Base-by-base conservation (phyloP, 2,113 vertebrate species). In the Ardeotis arabs region DNA sequence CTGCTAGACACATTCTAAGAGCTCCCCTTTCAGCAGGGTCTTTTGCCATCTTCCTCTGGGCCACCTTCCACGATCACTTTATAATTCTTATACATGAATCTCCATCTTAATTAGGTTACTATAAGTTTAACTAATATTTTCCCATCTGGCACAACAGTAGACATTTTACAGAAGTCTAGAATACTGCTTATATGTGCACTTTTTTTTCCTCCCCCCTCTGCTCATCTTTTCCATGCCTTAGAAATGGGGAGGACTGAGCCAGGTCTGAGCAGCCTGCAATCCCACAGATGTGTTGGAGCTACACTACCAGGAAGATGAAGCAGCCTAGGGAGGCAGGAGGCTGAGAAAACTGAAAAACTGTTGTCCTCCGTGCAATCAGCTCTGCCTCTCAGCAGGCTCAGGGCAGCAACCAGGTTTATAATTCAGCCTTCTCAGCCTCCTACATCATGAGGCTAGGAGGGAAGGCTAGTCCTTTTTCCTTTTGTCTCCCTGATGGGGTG, bases 81-180 rank as follows among this genome's bases (percentile, higher is more conserved):
- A 37, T n/a, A 45, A 59, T 81, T 77, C 52, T 27, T 33, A 21
- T 14, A 63, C 27, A 59, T 53, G 37, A 18, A n/a, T 67, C 19
- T 53, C 17, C 55, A 67, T 47, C 70, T 18, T 70, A n/a, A 87
- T 87, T 53, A 89, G 66, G 9, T 85, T 58, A 73, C 14, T 75
- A 1, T 27, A 73, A 83, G 10, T 56, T 86, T 73, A 93, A 70
- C 63, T 90, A 74, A 56, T 25, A 59, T 81, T 92, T 89, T 94
- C 69, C 35, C 39, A 86, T 41, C 73, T 84, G 70, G 49, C 45
- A 78, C 28, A 78, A 72, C 14, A 68, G 41, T 4, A 72, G 18
- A 44, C 13, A 7, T 78, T 73, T 78, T 67, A 60, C 21, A 41
- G 21, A 84, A 44, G 11, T 12, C 23, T 35, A 28, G 59, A 84